Conservation (phyloP, 92 coral and sea anemone genomes). For the Epizoanthus rinbou region DNA sequence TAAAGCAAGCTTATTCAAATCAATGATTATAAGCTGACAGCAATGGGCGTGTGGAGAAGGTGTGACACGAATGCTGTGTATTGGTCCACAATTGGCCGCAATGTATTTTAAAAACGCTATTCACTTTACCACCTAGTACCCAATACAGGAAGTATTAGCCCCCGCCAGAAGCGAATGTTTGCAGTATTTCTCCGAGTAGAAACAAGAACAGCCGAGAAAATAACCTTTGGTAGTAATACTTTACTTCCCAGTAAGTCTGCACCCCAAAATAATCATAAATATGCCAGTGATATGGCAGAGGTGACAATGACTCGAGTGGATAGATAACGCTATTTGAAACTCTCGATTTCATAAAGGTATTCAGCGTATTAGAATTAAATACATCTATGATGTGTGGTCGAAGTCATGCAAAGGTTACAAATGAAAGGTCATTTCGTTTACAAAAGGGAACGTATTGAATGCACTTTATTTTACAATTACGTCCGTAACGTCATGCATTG, state of each 20-base stretch:
- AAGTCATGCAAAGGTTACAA: too few relatives aligned
- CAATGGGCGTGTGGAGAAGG: slow-evolving; percentile 2
- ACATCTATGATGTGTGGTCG: not conserved
- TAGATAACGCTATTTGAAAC: slow-evolving; percentile 28
- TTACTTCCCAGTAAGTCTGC: not conserved
- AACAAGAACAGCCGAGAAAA: too few relatives aligned
- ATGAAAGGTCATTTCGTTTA: too few relatives aligned
- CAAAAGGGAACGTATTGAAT: too few relatives aligned
- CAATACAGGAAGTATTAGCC: not conserved
- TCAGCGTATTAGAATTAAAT: not conserved
- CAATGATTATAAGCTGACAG: slow-evolving; percentile 40
- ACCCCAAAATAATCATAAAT: not conserved
- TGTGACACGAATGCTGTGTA: slow-evolving; percentile 19
- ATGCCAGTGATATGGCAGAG: slow-evolving; percentile 17
- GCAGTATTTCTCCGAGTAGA: too few relatives aligned
- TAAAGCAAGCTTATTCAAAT: slow-evolving; percentile 18
- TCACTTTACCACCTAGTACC: not conserved
- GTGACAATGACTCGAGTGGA: slow-evolving; percentile 1
- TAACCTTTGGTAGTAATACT: too few relatives aligned
- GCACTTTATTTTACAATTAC: too few relatives aligned
- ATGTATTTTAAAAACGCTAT: not conserved
- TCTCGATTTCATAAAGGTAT: not conserved
- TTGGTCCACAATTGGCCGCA: slow-evolving; percentile 4
- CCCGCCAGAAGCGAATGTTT: too few relatives aligned
- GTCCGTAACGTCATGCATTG: too few relatives aligned